These are phyloP conservation scores for Aix galericulata DNA, from an alignment of 2,113 vertebrate genomes.

Conservation along the genomic window DNA sequence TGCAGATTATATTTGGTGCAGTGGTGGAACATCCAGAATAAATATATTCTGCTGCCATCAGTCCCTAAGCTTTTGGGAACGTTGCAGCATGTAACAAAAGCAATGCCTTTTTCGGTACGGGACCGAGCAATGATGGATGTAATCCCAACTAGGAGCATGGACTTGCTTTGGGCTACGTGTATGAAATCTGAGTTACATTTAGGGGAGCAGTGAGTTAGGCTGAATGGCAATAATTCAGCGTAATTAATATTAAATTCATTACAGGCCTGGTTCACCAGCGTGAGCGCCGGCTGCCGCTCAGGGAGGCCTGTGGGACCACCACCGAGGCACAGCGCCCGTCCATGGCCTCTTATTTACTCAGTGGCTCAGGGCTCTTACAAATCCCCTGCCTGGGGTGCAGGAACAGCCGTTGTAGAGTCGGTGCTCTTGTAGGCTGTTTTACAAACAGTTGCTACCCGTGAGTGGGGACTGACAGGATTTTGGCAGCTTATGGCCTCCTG, in stretches of 20 bases:
- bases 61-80: background rate
- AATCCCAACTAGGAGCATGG: background rate
- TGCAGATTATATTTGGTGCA: background rate
- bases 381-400: background rate
- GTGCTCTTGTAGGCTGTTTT: background rate
- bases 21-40: background rate
- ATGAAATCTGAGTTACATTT: background rate
- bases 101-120: background rate
- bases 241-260: background rate
- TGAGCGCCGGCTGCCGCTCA: background rate
- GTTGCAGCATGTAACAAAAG: background rate
- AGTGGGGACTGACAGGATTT: background rate
- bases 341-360: background rate
- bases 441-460: background rate
- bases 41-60: background rate
- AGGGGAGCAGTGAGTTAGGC: background rate
- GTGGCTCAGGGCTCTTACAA: background rate
- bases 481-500: background rate
- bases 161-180: background rate
- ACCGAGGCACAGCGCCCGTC: accelerated
- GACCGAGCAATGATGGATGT: background rate
- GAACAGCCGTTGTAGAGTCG: background rate
- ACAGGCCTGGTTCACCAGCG: accelerated
- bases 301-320: background rate
- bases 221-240: background rate